Conservation (phyloP, 2,797 vertebrate species). For the Tolypeutes matacus region DNA sequence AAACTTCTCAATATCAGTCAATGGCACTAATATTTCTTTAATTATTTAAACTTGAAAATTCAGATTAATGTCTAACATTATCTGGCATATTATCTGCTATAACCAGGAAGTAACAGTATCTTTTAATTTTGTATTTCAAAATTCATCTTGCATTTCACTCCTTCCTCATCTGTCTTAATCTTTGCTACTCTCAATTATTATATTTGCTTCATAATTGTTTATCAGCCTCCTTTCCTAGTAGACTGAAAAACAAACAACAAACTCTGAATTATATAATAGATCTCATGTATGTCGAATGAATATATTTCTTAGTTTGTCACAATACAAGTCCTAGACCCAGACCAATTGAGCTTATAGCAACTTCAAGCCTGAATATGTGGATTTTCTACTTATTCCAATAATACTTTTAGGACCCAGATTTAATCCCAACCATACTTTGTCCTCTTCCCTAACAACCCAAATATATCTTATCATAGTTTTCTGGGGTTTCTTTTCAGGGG, state of each 20-base stretch:
- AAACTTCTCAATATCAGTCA: not conserved
- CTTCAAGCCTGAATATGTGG: not conserved
- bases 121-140: not conserved
- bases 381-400: not conserved
- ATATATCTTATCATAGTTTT: not conserved
- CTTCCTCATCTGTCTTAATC: not conserved
- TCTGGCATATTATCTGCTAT: not conserved
- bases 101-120: not conserved
- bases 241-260: not conserved
- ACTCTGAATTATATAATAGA: not conserved
- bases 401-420: not conserved
- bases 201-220: not conserved
- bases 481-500: too few relatives aligned
- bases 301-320: not conserved
- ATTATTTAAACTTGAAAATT: slow-evolving; percentile 32
- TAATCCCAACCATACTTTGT: not conserved
- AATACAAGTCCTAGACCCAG: not conserved
- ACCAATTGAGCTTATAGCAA: not conserved
- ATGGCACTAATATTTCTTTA: not conserved
- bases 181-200: not conserved
- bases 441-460: not conserved
- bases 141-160: not conserved
- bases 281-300: too few relatives aligned
- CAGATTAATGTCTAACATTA: not conserved
- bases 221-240: not conserved